Evolutionary conservation across 1,140 invertebrate species (phyloP), one percentile per base, ranked within the genome.

Genomic region (Calliphora vicina): DNA sequence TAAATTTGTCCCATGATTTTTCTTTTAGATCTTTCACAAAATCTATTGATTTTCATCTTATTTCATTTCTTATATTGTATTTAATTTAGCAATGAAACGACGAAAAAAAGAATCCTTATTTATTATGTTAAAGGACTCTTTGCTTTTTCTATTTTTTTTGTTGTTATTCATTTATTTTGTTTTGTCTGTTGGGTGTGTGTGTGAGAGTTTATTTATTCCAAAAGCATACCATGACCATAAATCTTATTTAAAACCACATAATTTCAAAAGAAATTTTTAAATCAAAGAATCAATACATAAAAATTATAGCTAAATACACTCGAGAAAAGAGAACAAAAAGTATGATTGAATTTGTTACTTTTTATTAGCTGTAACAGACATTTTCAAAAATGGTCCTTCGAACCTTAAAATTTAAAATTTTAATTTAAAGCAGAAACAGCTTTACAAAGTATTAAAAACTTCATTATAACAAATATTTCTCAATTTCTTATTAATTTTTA

Each of bases 201-300:
- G 50, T 57, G 5, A 5, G 50, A 15, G n/a, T 57, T 67, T 67
- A 25, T 25, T 67, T 67, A 67, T 67, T 67, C 20, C 6, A 20
- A 67, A 23, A 67, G 61, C 61, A 67, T 67, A 67, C 17, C 8
- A 20, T 23, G n/a, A 67, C 23, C 61, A 67, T 67, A 67, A 67
- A 67, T 67, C 61, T 67, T 67, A 67, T 67, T 67, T 67, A 67
- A 67, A 67, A 67, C 61, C 61, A 67, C 61, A 67, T 67, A 67
- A 67, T 67, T 23, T 67, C 61, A 23, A 23, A 57, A 23, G 61
- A 67, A 67, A 67, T 23, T 67, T 20, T 67, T 67, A 67, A 67
- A 67, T 67, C 61, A 67, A 67, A 23, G 20, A 67, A 67, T 67
- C 61, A 67, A 67, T 67, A 67, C 15, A n/a, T n/a, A 17, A 57